Evolutionary conservation across 2,888 invertebrate genomes (phyloP), one percentile per base, ranked within the genome.

Genomic region (Girardia tigrina): DNA sequence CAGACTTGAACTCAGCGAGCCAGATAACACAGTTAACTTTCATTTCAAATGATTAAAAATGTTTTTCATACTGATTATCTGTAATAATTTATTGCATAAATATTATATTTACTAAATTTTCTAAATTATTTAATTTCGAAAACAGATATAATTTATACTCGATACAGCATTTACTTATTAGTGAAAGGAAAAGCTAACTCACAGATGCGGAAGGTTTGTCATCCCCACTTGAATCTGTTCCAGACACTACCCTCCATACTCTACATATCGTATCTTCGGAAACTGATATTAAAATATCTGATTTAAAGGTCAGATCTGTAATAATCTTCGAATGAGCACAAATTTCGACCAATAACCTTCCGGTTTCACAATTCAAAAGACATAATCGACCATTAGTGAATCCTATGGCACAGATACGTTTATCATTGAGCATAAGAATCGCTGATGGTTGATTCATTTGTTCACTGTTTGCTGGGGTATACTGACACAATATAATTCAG

Each of bases 211-310:
- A 56, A 20, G 56, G 56, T 56, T 56, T 56, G 4, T 56, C 56
- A n/a, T 56, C 56, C 4, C 56, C 56, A 4, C 56, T 56, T 56
- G 56, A 56, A 56, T 56, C 56, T 8, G 8, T 8, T 4, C n/a
- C n/a, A 2, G 56, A 56, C n/a, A 4, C 56, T 20, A 56, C 23
- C n/a, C 56, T n/a, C 56, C 56, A 56, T 20, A 56, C 23, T 6
- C 56, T n/a, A n/a, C 56, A 56, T 20, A 56, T 56, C n/a, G 56
- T 56, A 56, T 56, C 56, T 23, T 56, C 56, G 56, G 56, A 4
- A 8, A 56, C 56, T 12, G 56, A 56, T 56, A 56, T 56, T 16
- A 56, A 56, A 4, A 56, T 23, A 56, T 56, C 56, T 4, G 2
- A 6, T n/a, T 56, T 56, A n/a, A 56, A 56, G n/a, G 56, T 23